Evolutionary conservation across 2,888 invertebrate genomes (phyloP), one percentile per base, ranked within the genome.

Genomic region (Dione juno): DNA sequence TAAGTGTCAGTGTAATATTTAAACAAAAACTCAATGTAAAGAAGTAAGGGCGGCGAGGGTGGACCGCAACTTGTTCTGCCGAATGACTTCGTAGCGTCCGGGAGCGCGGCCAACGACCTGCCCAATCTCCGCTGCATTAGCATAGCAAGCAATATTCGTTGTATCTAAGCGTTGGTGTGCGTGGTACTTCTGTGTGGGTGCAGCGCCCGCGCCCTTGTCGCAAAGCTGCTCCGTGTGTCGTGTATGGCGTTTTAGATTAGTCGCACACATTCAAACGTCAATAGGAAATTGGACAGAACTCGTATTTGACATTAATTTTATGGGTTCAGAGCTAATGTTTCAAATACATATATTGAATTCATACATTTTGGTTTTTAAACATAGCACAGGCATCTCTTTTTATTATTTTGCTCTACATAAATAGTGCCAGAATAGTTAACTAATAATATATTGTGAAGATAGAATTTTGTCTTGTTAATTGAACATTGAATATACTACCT

Each of bases 111-210:
- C 93, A 92, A 86, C 89, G 93, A 93, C 93, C 93, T 92, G 89
- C 90, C 93, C 93, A 93, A 93, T 93, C 93, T 93, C 92, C 87
- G 88, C 86, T 87, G 92, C 93, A 93, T 93, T 93, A 93, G 92
- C 93, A 93, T 93, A 89, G 92, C 92, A 87, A 89, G 91, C 93
- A 91, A 92, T 90, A 91, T 91, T 89, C 87, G 85, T 88, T 88
- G 87, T 89, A 87, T 84, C 82, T 80, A 54, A 53, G 54, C 66
- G 83, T 82, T 81, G 84, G 89, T 77, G 81, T 75, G 77, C 64
- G 77, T 69, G 50, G 13, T 9, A 13, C 11, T 45, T 28, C 9
- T 70, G 77, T 79, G 76, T 75, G 77, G 57, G 78, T 75, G 79
- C 74, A 77, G 79, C 79, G 77, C 77, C 76, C 74, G 78, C 80